Percentiles rank a stretch among this genome's conserved stretches.
These are phyloP conservation scores for Pachypanchax playfairii DNA, from an alignment of 2,113 vertebrate genomes.

Conservation along the genomic window DNA sequence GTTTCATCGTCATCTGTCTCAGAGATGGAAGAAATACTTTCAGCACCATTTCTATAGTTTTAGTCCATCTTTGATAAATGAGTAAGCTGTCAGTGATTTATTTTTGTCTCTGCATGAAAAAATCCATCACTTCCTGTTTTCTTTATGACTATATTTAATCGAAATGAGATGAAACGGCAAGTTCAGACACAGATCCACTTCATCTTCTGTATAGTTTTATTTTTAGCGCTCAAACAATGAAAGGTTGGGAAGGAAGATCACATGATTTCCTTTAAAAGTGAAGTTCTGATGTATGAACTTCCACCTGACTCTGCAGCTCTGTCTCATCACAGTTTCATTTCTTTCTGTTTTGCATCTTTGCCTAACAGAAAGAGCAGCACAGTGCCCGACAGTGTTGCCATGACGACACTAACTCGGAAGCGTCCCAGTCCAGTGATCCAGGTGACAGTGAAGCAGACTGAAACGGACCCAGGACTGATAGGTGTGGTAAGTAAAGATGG, in stretches of 20 bases:
- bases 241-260: neutral
- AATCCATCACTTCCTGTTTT: conserved; percentile 6
- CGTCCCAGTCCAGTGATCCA: conserved; percentile 80
- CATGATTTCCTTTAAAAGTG: conserved; percentile 13
- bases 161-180: no score
- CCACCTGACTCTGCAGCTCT: neutral
- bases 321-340: neutral
- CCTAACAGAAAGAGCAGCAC: conserved; percentile 80
- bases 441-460: conserved; percentile 83
- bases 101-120: no score
- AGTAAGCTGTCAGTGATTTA: conserved; percentile 24
- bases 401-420: conserved; percentile 78
- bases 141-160: neutral
- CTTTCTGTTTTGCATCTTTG: conserved; percentile 8
- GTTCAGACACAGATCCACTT: neutral
- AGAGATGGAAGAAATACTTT: conserved; percentile 12
- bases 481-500: conserved; percentile 72
- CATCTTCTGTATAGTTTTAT: neutral
- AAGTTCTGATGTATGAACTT: neutral
- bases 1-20: conserved; percentile 33
- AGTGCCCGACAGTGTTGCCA: conserved; percentile 80
- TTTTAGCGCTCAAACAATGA: conserved; percentile 11
- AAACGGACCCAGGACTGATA: conserved; percentile 78
- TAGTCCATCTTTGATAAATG: conserved; percentile 23
- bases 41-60: conserved; percentile 35